A percentile compares a stretch with the other conserved stretches of the same genome.
These are phyloP conservation scores for Apostichopus leukothele DNA, from an alignment of 53 echinoderm and acorn worm species.

Conservation along the genomic window DNA sequence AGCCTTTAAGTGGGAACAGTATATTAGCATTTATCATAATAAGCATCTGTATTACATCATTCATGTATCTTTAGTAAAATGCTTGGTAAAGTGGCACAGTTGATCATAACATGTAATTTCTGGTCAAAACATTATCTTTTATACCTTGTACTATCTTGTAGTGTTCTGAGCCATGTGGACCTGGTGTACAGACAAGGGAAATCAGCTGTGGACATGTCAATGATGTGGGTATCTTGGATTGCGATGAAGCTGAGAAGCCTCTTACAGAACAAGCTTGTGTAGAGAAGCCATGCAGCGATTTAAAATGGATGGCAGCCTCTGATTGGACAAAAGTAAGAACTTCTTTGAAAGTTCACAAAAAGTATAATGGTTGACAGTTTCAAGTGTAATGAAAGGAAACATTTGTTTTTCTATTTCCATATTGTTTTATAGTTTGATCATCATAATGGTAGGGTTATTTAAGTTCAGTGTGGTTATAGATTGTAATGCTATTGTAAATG, in stretches of 20 bases:
- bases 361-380: neutral
- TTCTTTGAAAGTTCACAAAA: neutral
- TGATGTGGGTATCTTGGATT: conserved; percentile 51
- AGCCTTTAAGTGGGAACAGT: no score
- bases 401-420: neutral
- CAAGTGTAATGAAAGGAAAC: neutral
- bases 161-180: conserved; percentile 88
- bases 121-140: no score
- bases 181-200: conserved; percentile 70
- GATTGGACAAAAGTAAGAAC: conserved; percentile 67
- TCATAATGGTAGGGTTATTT: no score
- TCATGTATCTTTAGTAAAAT: no score
- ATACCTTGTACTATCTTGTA: conserved; percentile 17
- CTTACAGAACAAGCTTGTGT: conserved; percentile 62
- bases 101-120: no score
- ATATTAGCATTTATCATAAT: no score
- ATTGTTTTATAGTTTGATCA: no score
- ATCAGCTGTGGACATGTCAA: conserved; percentile 69
- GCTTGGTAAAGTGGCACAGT: no score
- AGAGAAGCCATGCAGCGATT: conserved; percentile 68
- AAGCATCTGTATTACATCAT: no score
- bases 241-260: conserved; percentile 58
- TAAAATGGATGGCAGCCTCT: conserved; percentile 65
- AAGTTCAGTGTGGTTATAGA: no score
- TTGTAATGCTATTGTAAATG: no score